A percentile compares a stretch with the other conserved stretches of the same genome.
Evolutionary conservation across 2,797 vertebrate species (phyloP).

Genomic region (Leptodactylus fallax): DNA sequence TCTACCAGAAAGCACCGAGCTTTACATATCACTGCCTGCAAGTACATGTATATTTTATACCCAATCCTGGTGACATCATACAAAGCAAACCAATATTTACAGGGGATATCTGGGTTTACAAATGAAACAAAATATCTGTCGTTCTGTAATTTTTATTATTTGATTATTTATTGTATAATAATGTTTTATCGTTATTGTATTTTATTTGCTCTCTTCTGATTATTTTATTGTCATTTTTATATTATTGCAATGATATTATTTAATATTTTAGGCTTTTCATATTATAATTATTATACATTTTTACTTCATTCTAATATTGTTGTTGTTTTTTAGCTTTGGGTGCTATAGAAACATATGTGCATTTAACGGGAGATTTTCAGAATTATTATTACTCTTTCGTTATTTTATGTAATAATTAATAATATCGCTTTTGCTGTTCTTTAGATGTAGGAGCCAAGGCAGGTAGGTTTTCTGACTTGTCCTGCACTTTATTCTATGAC

Average conservation of each 20-base stretch:
- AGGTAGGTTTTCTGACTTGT: too few species aligned
- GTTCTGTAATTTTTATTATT: neutral
- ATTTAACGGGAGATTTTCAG: too few species aligned
- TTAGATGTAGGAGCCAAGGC: too few species aligned
- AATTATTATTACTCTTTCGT: too few species aligned
- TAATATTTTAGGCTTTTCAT: neutral
- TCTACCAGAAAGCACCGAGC: too few species aligned
- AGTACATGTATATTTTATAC: neutral
- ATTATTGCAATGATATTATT: neutral
- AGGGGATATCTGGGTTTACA: neutral
- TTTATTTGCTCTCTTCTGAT: neutral
- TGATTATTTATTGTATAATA: too few species aligned
- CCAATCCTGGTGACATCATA: neutral
- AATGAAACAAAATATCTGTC: neutral
- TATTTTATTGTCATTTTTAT: neutral
- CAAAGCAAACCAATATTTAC: neutral
- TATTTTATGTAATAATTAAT: too few species aligned
- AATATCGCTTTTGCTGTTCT: too few species aligned
- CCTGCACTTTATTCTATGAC: too few species aligned
- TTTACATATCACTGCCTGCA: neutral
- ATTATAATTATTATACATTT: neutral
- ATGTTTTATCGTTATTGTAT: neutral
- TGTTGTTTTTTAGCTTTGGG: too few species aligned
- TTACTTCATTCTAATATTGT: too few species aligned
- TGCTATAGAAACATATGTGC: too few species aligned